Evolutionary conservation across 2,797 vertebrate species (phyloP).

Genomic region (Pteronotus mesoamericanus): DNA sequence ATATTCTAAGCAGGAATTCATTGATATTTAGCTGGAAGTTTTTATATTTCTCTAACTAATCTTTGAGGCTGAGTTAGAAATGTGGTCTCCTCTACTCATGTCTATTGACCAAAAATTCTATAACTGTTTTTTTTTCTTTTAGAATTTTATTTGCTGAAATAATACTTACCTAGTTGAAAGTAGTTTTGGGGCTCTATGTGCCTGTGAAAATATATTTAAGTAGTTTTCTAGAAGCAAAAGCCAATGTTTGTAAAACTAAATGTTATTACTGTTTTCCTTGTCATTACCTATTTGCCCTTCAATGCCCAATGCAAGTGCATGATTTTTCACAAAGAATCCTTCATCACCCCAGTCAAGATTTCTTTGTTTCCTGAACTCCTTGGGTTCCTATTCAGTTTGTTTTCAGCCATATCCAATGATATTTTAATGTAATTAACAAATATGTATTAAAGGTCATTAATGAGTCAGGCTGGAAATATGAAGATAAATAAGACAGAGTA

Average conservation of each 20-base stretch:
- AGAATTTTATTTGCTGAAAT: not conserved
- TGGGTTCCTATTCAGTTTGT: not conserved
- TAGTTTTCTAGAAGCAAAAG: not conserved
- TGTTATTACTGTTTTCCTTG: not conserved
- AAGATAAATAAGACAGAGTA: not conserved
- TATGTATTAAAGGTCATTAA: not conserved
- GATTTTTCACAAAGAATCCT: not conserved
- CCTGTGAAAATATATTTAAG: not conserved
- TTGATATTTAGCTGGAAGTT: not conserved
- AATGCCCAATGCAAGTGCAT: not conserved
- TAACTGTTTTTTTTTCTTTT: not conserved
- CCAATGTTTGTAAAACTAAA: not conserved
- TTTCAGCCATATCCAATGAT: not conserved
- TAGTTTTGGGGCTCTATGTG: not conserved
- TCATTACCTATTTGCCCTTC: not conserved
- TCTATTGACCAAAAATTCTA: not conserved
- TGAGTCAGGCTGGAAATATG: not conserved
- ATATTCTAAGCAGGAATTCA: not conserved
- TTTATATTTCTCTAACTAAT: not conserved
- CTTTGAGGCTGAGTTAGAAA: not conserved
- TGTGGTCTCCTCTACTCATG: not conserved
- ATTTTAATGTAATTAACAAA: slow-evolving; percentile 4
- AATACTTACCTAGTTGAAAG: not conserved
- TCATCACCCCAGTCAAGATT: not conserved
- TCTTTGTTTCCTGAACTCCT: not conserved